Conservation (phyloP, 2,888 invertebrate species). For the Acanthosepion pharaonis region DNA sequence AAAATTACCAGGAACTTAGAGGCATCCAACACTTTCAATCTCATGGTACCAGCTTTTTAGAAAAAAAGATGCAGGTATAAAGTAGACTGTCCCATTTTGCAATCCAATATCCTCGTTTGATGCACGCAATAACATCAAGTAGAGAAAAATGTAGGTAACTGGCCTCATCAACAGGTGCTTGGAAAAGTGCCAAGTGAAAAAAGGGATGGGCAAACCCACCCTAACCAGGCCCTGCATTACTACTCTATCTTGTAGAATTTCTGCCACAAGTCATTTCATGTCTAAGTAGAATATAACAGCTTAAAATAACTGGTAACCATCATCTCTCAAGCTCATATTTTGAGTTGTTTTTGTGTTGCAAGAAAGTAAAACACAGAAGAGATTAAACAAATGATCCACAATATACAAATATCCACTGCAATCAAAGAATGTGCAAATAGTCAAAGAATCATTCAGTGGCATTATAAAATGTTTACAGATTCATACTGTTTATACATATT, state of each 20-base stretch:
- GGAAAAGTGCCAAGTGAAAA: not conserved
- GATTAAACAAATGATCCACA: not conserved
- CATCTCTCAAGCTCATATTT: not conserved
- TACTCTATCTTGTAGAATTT: not conserved
- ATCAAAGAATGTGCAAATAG: not conserved
- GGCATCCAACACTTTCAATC: too few species aligned
- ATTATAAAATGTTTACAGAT: not conserved
- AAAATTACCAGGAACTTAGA: too few species aligned
- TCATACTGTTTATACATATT: not conserved
- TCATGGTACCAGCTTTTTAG: too few species aligned
- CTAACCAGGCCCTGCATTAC: not conserved
- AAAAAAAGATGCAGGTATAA: not conserved
- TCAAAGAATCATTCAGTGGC: not conserved
- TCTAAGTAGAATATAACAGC: not conserved
- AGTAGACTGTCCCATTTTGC: not conserved
- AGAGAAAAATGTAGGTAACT: not conserved
- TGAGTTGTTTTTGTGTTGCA: not conserved
- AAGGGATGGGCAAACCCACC: not conserved
- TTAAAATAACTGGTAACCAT: not conserved
- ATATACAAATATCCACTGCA: not conserved
- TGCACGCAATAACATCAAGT: not conserved
- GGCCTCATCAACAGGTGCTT: not conserved
- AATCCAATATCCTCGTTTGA: not conserved
- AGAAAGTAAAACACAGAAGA: not conserved
- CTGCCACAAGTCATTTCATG: not conserved